Percentiles rank a stretch among this genome's conserved stretches.
phyloP scores from a whole-genome alignment of 1,140 invertebrate genomes.

The Drosophila equinoxialis region DNA sequence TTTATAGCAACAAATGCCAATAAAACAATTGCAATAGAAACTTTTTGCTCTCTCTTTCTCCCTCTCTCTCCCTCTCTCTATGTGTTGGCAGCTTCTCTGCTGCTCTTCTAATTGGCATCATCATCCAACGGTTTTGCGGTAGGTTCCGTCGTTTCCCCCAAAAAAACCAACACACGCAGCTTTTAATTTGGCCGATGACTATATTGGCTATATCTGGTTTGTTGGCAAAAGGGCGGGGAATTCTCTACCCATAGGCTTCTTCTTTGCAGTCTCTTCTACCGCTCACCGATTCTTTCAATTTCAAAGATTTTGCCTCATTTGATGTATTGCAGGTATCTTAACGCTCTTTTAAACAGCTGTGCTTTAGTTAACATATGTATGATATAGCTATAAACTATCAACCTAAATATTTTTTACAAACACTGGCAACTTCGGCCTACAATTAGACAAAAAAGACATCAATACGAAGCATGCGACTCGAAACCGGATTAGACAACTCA shows the following conservation, averaged over 20 bases:
- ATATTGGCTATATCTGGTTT: conserved; percentile 14
- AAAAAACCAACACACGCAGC: conserved; percentile 1
- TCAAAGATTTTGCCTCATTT: background rate
- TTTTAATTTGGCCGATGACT: conserved; percentile 11
- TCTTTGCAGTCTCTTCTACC: background rate
- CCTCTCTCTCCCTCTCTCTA: conserved; percentile 1
- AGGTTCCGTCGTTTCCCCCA: conserved; percentile 47
- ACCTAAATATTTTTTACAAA: too few relatives aligned
- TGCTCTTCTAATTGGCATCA: conserved; percentile 18
- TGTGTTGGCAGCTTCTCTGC: conserved; percentile 14
- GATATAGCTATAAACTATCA: too few relatives aligned
- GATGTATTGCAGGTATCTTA: too few relatives aligned
- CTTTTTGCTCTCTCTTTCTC: background rate
- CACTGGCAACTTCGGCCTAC: too few relatives aligned
- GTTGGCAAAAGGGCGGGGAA: background rate
- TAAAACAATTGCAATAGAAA: conserved; percentile 50
- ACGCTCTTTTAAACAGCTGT: too few relatives aligned
- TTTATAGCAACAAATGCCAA: conserved; percentile 43
- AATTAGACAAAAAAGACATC: too few relatives aligned
- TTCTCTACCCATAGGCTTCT: background rate
- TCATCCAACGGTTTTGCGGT: conserved; percentile 54
- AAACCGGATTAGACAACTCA: too few relatives aligned
- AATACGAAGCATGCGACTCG: too few relatives aligned
- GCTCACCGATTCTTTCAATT: background rate
- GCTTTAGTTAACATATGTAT: too few relatives aligned